Conservation (phyloP, 1,140 invertebrate genomes). For the Berghia stephanieae region DNA sequence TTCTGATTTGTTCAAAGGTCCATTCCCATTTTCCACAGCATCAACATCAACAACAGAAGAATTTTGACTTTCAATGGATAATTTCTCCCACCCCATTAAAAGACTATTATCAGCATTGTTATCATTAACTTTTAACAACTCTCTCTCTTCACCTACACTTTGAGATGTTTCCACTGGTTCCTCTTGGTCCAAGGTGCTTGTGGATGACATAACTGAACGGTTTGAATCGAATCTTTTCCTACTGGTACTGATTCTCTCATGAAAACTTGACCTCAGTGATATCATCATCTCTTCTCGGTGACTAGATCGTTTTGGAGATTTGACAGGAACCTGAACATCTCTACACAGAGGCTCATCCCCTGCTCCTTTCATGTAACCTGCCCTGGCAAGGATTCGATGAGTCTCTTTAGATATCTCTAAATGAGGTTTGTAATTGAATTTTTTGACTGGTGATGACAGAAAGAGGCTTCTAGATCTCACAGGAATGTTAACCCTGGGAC, state of each 20-base stretch:
- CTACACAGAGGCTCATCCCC: not conserved
- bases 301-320: slow-evolving; percentile 32
- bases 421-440: slow-evolving; percentile 55
- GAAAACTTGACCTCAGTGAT: slow-evolving; percentile 8
- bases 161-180: too few species aligned
- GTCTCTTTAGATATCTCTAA: slow-evolving; percentile 57
- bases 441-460: slow-evolving; percentile 29
- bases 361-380: slow-evolving; percentile 46
- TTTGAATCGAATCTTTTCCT: not conserved
- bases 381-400: slow-evolving; percentile 54
- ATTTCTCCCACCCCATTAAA: too few species aligned
- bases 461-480: slow-evolving; percentile 51
- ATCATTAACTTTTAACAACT: too few species aligned
- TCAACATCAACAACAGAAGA: too few species aligned
- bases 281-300: slow-evolving; percentile 24
- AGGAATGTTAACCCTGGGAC: slow-evolving; percentile 15
- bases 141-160: too few species aligned
- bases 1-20: too few species aligned
- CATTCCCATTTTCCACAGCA: too few species aligned
- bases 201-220: too few species aligned
- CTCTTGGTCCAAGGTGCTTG: too few species aligned
- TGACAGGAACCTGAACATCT: slow-evolving; percentile 34
- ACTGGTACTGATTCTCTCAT: slow-evolving; percentile 5
- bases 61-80: too few species aligned
- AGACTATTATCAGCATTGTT: too few species aligned